phyloP scores from a whole-genome alignment of 2,113 vertebrate genomes.

The Alouatta palliata region DNA sequence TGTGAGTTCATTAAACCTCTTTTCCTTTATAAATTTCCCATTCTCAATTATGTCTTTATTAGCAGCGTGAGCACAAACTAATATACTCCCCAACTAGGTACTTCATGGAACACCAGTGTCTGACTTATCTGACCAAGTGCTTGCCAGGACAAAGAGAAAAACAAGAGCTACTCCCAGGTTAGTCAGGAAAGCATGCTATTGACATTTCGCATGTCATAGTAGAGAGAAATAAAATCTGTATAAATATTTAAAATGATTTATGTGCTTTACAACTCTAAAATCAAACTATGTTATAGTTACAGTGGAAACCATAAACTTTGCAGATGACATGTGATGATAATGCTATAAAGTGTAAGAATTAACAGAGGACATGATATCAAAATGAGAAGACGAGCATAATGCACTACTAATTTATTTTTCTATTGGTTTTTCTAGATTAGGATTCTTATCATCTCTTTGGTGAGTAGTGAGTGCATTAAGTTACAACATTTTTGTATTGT shows the following conservation, averaged over 20 bases:
- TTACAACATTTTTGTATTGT: neutral
- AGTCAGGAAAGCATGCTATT: neutral
- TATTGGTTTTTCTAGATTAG: neutral
- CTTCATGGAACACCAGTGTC: neutral
- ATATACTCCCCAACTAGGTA: neutral
- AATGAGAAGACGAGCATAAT: neutral
- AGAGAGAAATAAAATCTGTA: neutral
- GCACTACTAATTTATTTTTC: neutral
- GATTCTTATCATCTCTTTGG: neutral
- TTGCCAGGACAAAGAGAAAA: neutral
- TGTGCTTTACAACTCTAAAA: neutral
- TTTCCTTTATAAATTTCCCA: no score
- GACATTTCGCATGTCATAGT: neutral
- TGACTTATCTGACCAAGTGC: neutral
- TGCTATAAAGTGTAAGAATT: neutral
- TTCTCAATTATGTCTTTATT: no score
- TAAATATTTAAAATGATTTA: neutral
- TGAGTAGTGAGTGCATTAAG: neutral
- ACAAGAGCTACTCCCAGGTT: neutral
- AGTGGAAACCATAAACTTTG: neutral
- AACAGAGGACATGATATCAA: neutral
- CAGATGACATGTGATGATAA: neutral
- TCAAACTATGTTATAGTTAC: neutral
- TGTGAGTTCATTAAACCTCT: no score
- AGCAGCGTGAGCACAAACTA: neutral